A percentile compares a stretch with the other conserved stretches of the same genome.
phyloP scores from a whole-genome alignment of 2,113 vertebrate genomes.

The Myanophis thanlyinensis region DNA sequence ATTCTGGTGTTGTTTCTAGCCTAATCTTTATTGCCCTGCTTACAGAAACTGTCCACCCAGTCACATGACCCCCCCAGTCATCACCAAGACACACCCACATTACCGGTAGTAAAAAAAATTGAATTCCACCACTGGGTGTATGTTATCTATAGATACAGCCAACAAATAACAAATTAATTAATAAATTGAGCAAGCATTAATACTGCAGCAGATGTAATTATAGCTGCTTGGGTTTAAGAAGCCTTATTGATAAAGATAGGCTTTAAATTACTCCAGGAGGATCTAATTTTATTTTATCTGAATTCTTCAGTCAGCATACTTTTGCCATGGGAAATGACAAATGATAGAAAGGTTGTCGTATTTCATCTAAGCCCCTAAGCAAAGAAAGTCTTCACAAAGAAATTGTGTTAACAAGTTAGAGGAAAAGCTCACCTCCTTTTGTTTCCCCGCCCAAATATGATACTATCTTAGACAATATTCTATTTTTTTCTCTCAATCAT shows the following conservation, averaged over 20 bases:
- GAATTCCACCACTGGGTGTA: no score
- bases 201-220: not conserved
- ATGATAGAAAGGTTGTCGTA: not conserved
- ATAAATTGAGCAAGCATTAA: not conserved
- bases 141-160: not conserved
- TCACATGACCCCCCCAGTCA: no score
- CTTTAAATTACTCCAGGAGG: not conserved
- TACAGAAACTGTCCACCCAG: no score
- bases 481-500: not conserved
- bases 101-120: no score
- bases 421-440: not conserved
- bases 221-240: not conserved
- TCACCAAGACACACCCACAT: no score
- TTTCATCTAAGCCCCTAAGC: not conserved
- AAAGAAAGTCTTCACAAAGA: not conserved
- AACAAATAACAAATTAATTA: not conserved
- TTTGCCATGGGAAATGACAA: not conserved
- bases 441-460: not conserved
- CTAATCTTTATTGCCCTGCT: no score
- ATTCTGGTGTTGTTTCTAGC: no score
- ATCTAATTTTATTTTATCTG: not conserved
- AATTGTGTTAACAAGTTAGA: not conserved
- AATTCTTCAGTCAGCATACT: not conserved
- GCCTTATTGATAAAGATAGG: not conserved
- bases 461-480: slow-evolving; percentile 3